These are phyloP conservation scores for Protophormia terraenovae DNA, from an alignment of 2,888 invertebrate genomes.

Conservation along the genomic window DNA sequence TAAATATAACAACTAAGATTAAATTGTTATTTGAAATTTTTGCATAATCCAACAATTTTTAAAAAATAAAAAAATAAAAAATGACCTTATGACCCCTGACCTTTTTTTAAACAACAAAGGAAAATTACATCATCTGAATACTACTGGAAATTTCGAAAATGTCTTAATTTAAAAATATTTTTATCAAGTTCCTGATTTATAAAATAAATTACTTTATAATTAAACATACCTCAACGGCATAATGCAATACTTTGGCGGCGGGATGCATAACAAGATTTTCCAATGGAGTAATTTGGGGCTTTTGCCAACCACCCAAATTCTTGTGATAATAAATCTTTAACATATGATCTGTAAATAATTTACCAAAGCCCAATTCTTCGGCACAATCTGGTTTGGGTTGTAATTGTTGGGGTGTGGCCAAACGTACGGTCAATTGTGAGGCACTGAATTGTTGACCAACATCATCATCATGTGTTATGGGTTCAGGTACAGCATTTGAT, in stretches of 20 bases:
- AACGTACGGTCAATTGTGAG: conserved; percentile 87
- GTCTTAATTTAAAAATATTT: too few relatives aligned
- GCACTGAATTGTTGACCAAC: conserved; percentile 83
- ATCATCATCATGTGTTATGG: conserved; percentile 78
- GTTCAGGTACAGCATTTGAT: conserved; percentile 75
- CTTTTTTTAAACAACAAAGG: too few relatives aligned
- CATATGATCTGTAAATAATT: conserved; percentile 98
- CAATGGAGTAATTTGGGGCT: conserved; percentile 93
- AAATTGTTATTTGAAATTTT: background rate
- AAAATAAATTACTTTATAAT: too few relatives aligned
- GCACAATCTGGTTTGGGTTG: conserved; percentile 89
- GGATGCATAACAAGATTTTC: conserved; percentile 95
- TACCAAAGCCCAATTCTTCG: conserved; percentile 93
- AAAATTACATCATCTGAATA: too few relatives aligned
- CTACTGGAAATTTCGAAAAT: too few relatives aligned
- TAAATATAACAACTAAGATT: background rate
- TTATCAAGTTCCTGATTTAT: too few relatives aligned
- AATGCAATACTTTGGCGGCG: conserved; percentile 97
- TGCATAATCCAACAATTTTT: too few relatives aligned
- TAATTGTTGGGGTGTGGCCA: conserved; percentile 90
- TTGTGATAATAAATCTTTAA: conserved; percentile 92
- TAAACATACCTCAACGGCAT: conserved; percentile 96
- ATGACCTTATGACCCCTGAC: background rate
- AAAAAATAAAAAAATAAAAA: too few relatives aligned
- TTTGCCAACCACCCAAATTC: conserved; percentile 95